phyloP scores from a whole-genome alignment of 2,888 invertebrate genomes.

The Oxycera nigricornis region DNA sequence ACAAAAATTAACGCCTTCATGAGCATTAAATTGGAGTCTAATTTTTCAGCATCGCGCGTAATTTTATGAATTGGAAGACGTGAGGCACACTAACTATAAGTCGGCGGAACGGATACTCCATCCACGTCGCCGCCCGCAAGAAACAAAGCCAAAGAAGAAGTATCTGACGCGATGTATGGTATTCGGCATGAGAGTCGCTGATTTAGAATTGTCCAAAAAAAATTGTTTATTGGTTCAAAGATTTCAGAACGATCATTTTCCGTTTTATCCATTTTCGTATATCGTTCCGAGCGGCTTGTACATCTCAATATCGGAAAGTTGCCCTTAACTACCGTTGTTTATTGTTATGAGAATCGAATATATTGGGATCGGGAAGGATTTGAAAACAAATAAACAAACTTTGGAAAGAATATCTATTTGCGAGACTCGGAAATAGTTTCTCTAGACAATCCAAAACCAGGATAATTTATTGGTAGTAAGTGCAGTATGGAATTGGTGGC shows the following conservation, averaged over 20 bases:
- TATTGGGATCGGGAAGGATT: constrained; percentile 9
- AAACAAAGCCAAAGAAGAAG: constrained; percentile 3
- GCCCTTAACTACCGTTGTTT: constrained; percentile 18
- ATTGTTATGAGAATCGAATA: background rate
- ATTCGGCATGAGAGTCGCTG: constrained; percentile 9
- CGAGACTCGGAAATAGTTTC: too few relatives aligned
- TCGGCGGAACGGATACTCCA: constrained; percentile 22
- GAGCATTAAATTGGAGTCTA: constrained; percentile 42
- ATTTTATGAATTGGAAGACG: constrained; percentile 32
- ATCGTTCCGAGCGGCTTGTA: background rate
- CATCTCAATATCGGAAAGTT: background rate
- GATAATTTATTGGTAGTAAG: too few relatives aligned
- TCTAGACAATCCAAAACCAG: too few relatives aligned
- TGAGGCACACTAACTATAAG: background rate
- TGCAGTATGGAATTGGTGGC: too few relatives aligned
- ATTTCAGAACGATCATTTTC: background rate
- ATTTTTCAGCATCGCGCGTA: constrained; percentile 38
- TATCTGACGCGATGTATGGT: too few relatives aligned
- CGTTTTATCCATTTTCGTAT: background rate
- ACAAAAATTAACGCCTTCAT: constrained; percentile 44
- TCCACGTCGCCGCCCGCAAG: constrained; percentile 7
- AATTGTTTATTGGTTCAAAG: constrained; percentile 34
- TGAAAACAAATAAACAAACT: constrained; percentile 4
- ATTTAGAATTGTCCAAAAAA: constrained; percentile 5
- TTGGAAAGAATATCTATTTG: background rate